A percentile compares a stretch with the other conserved stretches of the same genome.
These are phyloP conservation scores for Chanos chanos DNA, from an alignment of 2,797 vertebrate genomes.

Conservation along the genomic window DNA sequence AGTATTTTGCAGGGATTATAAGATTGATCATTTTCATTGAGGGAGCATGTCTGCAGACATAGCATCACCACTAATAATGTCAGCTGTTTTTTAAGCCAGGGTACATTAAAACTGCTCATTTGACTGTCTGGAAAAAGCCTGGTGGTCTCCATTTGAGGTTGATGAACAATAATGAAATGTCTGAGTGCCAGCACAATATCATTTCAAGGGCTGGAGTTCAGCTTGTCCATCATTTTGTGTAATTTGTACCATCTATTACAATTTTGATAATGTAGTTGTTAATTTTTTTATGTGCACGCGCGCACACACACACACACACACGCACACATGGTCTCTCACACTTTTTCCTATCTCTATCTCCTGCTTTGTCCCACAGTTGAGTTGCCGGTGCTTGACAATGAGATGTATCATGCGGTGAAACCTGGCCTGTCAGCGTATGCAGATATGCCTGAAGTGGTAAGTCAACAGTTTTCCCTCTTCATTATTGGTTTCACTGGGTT, in stretches of 20 bases:
- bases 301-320: no score
- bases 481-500: no score
- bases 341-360: conserved; percentile 30
- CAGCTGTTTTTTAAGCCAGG: conserved; percentile 22
- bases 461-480: conserved; percentile 47
- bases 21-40: conserved; percentile 15
- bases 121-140: conserved; percentile 44
- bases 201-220: conserved; percentile 2
- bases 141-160: conserved; percentile 35
- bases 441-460: conserved; percentile 87
- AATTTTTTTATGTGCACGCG: no score
- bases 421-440: conserved; percentile 94
- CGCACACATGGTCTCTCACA: conserved; percentile 13
- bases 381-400: conserved; percentile 87
- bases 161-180: conserved; percentile 22
- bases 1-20: conserved; percentile 21
- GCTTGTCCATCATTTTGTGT: background rate
- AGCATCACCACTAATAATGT: conserved; percentile 34
- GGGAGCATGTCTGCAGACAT: conserved; percentile 30
- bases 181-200: conserved; percentile 19
- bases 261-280: no score
- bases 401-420: conserved; percentile 95
- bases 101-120: conserved; percentile 46
- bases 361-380: conserved; percentile 65
- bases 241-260: conserved; percentile 25